Base-by-base conservation (phyloP, 2,888 invertebrate genomes). In the Polietes domitor region DNA sequence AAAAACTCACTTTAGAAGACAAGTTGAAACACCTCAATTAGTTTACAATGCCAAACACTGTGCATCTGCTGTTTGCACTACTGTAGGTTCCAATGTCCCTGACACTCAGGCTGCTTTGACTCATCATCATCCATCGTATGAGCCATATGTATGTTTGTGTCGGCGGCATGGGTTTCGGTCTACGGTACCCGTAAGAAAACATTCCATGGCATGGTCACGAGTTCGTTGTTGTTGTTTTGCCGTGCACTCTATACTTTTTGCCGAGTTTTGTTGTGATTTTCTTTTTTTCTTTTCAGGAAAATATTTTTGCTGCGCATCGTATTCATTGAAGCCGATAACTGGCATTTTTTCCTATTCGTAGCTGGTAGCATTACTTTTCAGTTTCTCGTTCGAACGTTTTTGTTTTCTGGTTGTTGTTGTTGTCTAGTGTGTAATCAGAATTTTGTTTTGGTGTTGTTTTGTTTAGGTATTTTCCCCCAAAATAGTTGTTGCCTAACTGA, bases 241-340 rank as follows among this genome's bases (percentile, higher is more conserved):
- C 15, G 12, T 58, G 58, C 58, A 24, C 24, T 58, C 12, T 26
- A n/a, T 65, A 58, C 21, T 68, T 55, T 58, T 12, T 7, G 3
- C 47, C 26, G 47, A 53, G 17, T 74, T 19, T 47, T 37, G 72
- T 77, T 75, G 10, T 80, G 61, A 58, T 12, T 53, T 26, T 53
- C 32, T 32, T 37, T 37, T 37, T 37, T 7, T n/a, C n/a, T n/a
- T 61, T 73, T 82, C 19, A 68, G 61, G 73, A 83, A 77, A 55
- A 83, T 83, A 83, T 77, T 80, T 79, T 76, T 77, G 80, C 74
- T 80, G 80, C 77, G 74, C 83, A 83, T 75, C 83, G 80, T 87
- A 89, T 89, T 88, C 89, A 89, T 89, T 88, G 88, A 88, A 89
- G 89, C 89, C 89, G 89, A 90, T 90, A 90, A 89, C 88, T 88